phyloP scores from a whole-genome alignment of 2,888 invertebrate species.

The Protodeltote pygarga region DNA sequence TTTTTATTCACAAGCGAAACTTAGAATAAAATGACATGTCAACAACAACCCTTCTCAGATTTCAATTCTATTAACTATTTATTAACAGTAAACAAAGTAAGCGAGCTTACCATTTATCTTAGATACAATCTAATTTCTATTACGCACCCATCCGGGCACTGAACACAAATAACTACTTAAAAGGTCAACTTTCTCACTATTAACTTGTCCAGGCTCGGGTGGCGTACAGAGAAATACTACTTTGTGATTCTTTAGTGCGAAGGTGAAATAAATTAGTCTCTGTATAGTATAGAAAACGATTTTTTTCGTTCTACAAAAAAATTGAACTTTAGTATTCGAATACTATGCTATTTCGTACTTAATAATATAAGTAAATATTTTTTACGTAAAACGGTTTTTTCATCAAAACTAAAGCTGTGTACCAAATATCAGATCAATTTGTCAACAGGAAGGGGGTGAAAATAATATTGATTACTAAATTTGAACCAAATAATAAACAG shows the following conservation, averaged over 20 bases:
- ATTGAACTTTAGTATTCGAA: too few relatives aligned
- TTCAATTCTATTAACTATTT: slow-evolving; percentile 14
- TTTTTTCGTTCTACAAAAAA: too few relatives aligned
- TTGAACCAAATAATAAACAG: too few relatives aligned
- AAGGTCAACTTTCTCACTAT: slow-evolving; percentile 54
- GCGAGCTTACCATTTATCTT: slow-evolving; percentile 28
- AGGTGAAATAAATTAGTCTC: neutral
- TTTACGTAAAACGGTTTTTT: too few relatives aligned
- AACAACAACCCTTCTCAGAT: neutral
- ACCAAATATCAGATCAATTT: too few relatives aligned
- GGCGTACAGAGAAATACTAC: slow-evolving; percentile 9
- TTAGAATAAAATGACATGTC: slow-evolving; percentile 1
- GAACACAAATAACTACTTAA: slow-evolving; percentile 51
- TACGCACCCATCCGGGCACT: slow-evolving; percentile 43
- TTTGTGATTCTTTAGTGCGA: neutral
- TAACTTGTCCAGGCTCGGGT: slow-evolving; percentile 40
- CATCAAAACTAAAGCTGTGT: too few relatives aligned
- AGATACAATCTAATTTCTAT: slow-evolving; percentile 48
- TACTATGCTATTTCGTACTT: too few relatives aligned
- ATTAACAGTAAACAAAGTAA: slow-evolving; percentile 15
- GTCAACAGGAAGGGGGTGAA: too few relatives aligned
- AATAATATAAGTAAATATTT: too few relatives aligned
- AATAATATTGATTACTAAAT: too few relatives aligned
- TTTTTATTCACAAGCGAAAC: neutral
- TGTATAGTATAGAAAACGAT: too few relatives aligned